These are phyloP conservation scores for Solea senegalensis DNA, from an alignment of 2,113 vertebrate species.

Conservation along the genomic window DNA sequence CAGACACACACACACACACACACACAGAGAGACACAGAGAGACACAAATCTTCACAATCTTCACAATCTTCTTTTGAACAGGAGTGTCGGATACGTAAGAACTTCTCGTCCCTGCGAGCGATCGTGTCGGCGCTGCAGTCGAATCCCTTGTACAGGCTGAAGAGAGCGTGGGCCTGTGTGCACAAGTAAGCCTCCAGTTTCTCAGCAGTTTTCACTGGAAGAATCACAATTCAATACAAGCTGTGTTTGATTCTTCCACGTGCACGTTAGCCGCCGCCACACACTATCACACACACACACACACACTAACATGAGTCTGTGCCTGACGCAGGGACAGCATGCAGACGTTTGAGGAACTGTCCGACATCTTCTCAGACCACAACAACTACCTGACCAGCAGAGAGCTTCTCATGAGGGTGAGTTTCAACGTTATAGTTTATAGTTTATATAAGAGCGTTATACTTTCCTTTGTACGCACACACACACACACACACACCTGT, in stretches of 20 bases:
- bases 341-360: constrained; percentile 93
- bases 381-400: constrained; percentile 94
- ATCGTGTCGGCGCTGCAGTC: constrained; percentile 94
- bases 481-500: too few species aligned
- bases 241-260: too few species aligned
- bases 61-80: too few species aligned
- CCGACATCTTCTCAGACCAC: constrained; percentile 94
- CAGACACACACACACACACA: too few species aligned
- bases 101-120: constrained; percentile 94
- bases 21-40: too few species aligned
- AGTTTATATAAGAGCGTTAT: too few species aligned
- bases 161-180: constrained; percentile 89
- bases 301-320: constrained; percentile 17
- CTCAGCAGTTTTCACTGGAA: constrained; percentile 2
- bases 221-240: too few species aligned
- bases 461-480: too few species aligned
- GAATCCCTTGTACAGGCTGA: constrained; percentile 93
- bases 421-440: too few species aligned
- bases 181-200: constrained; percentile 85
- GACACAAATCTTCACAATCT: too few species aligned
- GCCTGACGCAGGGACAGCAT: constrained; percentile 84
- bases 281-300: too few species aligned
- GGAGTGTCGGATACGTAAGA: constrained; percentile 96
- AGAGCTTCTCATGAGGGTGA: constrained; percentile 95
- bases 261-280: too few species aligned